Conservation (phyloP, 2,113 vertebrate genomes). For the Scolopax mira region DNA sequence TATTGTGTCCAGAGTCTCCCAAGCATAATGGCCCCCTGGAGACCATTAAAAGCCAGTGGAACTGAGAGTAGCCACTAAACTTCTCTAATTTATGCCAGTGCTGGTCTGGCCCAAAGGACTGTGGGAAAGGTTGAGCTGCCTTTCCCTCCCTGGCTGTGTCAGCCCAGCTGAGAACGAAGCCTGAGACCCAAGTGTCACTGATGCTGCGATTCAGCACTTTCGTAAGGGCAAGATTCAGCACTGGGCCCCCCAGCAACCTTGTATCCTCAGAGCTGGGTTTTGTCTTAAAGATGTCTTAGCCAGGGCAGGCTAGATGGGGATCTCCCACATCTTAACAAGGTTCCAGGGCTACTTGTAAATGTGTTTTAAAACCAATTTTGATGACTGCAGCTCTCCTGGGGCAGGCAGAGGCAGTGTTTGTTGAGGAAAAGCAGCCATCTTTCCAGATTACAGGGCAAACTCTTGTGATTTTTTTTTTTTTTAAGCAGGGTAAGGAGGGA, state of each 20-base stretch:
- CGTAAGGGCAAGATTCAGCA: not conserved
- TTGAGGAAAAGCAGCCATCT: not conserved
- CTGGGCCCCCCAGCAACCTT: not conserved
- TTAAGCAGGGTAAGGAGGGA: not conserved
- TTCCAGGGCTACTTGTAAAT: conserved; percentile 4
- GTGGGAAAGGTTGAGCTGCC: not conserved
- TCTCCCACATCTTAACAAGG: not conserved
- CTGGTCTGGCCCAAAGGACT: not conserved
- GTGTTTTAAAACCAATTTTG: not conserved
- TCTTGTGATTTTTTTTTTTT: not conserved
- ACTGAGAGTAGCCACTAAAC: conserved; percentile 43
- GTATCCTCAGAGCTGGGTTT: not conserved
- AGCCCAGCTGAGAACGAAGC: not conserved
- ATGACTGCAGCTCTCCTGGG: not conserved
- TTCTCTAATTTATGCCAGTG: conserved; percentile 17
- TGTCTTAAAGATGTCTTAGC: not conserved
- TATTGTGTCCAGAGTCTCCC: conserved; percentile 20
- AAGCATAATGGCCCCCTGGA: not conserved
- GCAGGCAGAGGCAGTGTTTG: not conserved
- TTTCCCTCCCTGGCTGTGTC: not conserved
- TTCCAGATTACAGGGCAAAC: not conserved
- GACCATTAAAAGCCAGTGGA: conserved; percentile 29
- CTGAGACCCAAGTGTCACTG: not conserved
- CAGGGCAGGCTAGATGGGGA: not conserved
- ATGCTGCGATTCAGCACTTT: not conserved